Evolutionary conservation across 2,888 invertebrate genomes (phyloP).

Genomic region (Salpingus planirostris): DNA sequence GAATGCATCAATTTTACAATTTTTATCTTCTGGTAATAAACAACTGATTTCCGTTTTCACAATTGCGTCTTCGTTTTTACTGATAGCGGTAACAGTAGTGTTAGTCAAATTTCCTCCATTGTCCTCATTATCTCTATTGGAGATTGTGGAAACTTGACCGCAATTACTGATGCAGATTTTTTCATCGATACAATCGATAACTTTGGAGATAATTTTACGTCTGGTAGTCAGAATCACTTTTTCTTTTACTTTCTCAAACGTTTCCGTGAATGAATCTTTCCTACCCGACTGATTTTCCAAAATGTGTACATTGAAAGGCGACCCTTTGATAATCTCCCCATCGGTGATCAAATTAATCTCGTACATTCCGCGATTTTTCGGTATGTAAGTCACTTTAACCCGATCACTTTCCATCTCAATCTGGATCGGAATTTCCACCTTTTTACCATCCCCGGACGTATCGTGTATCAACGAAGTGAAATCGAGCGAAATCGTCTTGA

Average conservation of each 20-base stretch:
- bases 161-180: constrained; percentile 11
- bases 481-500: constrained; percentile 15
- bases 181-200: constrained; percentile 29
- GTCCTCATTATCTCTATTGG: constrained; percentile 2
- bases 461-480: constrained; percentile 13
- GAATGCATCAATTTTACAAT: background rate
- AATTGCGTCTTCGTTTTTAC: constrained; percentile 42
- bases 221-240: constrained; percentile 28
- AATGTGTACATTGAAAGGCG: constrained; percentile 49
- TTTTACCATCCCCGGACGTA: constrained; percentile 1
- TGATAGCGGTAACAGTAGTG: constrained; percentile 5
- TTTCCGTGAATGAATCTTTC: constrained; percentile 10
- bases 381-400: constrained; percentile 46
- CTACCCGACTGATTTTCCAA: constrained; percentile 22
- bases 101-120: no score
- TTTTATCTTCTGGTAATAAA: constrained; percentile 13
- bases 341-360: constrained; percentile 49
- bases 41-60: constrained; percentile 35
- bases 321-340: constrained; percentile 50
- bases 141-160: constrained; percentile 3
- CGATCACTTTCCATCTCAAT: constrained; percentile 43
- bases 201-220: constrained; percentile 25
- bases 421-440: constrained; percentile 46
- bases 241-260: constrained; percentile 11
- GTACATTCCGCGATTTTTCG: constrained; percentile 47